Conservation (phyloP, 2,797 vertebrate genomes). For the Chromobotia macracanthus region DNA sequence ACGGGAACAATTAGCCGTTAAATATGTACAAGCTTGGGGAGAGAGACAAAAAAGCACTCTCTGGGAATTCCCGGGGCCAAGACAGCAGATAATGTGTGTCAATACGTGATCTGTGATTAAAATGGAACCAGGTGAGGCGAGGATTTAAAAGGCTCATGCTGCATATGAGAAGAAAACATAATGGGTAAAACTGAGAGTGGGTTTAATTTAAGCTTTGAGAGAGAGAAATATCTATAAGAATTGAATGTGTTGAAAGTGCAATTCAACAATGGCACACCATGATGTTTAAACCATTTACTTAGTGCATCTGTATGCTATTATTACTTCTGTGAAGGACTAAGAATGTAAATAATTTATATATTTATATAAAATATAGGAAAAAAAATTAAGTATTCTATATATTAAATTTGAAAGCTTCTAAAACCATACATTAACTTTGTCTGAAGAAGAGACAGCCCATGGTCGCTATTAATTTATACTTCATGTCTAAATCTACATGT, state of each 20-base stretch:
- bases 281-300: not conserved
- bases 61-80: conserved; percentile 47
- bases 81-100: conserved; percentile 45
- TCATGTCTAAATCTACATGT: no score
- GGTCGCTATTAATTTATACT: not conserved
- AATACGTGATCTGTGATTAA: conserved; percentile 48
- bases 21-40: conserved; percentile 52
- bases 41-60: conserved; percentile 24
- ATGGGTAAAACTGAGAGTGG: not conserved
- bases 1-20: conserved; percentile 56
- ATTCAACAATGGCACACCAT: not conserved
- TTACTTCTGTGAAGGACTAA: no score
- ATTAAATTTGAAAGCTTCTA: no score
- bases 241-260: not conserved
- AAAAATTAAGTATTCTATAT: no score
- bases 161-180: not conserved
- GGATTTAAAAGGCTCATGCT: conserved; percentile 20
- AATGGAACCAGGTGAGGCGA: conserved; percentile 35
- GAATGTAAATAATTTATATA: no score
- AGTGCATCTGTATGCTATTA: no score
- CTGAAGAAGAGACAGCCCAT: not conserved
- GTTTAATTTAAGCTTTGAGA: conserved; percentile 5
- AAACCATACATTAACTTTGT: no score
- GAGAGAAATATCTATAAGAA: conserved; percentile 9
- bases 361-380: no score